These are phyloP conservation scores for Copsychus sechellarum DNA, from an alignment of 2,113 vertebrate species.

Conservation along the genomic window DNA sequence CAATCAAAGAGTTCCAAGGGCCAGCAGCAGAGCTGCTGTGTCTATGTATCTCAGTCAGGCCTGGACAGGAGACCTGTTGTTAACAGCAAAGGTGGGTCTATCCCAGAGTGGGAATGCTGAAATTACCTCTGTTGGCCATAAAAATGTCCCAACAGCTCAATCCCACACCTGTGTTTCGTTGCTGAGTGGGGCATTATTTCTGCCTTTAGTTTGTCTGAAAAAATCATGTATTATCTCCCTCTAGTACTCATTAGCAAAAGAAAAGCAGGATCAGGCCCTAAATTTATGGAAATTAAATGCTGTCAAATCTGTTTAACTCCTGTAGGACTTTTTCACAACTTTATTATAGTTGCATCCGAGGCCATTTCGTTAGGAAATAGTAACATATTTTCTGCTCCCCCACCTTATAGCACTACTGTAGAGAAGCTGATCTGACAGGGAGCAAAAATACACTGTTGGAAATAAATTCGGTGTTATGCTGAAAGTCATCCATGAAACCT, in stretches of 20 bases:
- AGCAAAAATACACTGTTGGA: slow-evolving; percentile 40
- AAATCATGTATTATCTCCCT: not conserved
- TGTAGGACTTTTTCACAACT: slow-evolving; percentile 59
- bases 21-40: not conserved
- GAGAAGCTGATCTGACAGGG: slow-evolving; percentile 34
- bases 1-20: not conserved
- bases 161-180: not conserved
- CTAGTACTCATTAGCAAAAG: slow-evolving; percentile 37
- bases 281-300: slow-evolving; percentile 52
- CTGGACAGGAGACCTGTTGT: not conserved
- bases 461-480: slow-evolving; percentile 35
- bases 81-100: not conserved
- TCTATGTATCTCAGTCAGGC: not conserved
- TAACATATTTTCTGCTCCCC: slow-evolving; percentile 32
- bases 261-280: slow-evolving; percentile 42
- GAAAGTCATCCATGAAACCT: slow-evolving; percentile 2
- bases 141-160: not conserved
- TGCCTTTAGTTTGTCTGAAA: not conserved
- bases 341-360: slow-evolving; percentile 55
- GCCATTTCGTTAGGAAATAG: slow-evolving; percentile 56
- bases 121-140: not conserved
- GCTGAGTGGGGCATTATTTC: not conserved
- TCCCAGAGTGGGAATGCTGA: not conserved
- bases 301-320: slow-evolving; percentile 51
- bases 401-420: slow-evolving; percentile 5